Conservation (phyloP, 1,140 invertebrate genomes). For the Helicoverpa armigera region DNA sequence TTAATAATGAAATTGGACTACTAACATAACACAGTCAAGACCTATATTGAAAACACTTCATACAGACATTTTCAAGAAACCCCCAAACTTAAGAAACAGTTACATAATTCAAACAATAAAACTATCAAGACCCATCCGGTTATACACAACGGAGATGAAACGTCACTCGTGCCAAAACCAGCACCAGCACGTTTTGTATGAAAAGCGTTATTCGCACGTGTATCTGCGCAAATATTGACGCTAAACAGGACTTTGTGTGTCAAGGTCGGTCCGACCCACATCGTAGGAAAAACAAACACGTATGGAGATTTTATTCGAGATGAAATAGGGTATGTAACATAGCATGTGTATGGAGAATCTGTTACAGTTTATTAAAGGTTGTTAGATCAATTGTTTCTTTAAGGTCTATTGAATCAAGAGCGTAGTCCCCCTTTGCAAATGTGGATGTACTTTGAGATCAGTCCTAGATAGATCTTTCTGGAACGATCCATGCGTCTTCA, state of each 20-base stretch:
- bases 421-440: too few relatives aligned
- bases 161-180: not conserved
- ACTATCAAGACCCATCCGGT: not conserved
- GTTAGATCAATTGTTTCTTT: too few relatives aligned
- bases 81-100: too few relatives aligned
- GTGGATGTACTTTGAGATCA: too few relatives aligned
- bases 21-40: too few relatives aligned
- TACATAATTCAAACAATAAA: not conserved
- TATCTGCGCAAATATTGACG: slow-evolving; percentile 26
- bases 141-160: not conserved
- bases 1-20: too few relatives aligned
- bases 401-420: too few relatives aligned
- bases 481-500: too few relatives aligned
- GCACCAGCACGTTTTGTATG: not conserved
- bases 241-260: not conserved
- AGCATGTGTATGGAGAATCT: not conserved
- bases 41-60: too few relatives aligned
- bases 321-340: not conserved
- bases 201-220: slow-evolving; percentile 11
- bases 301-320: slow-evolving; percentile 2
- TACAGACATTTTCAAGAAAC: too few relatives aligned
- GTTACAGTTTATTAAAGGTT: not conserved
- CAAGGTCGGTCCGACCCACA: slow-evolving; percentile 21
- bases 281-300: not conserved
- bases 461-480: too few relatives aligned